Evolutionary conservation across 2,797 vertebrate genomes (phyloP).

Genomic region (Alfaro cultratus): DNA sequence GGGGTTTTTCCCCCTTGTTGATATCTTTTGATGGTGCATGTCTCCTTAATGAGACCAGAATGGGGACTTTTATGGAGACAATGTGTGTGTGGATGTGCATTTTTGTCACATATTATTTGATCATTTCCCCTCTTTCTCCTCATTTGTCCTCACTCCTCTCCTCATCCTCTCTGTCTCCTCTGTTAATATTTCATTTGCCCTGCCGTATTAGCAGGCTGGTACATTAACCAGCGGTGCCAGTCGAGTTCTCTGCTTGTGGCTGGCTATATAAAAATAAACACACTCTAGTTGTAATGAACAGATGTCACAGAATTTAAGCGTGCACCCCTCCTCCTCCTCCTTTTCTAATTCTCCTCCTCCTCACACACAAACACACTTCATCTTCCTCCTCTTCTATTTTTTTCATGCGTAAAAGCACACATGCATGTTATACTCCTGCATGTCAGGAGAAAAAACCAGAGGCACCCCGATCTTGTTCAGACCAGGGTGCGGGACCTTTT

Average conservation of each 20-base stretch:
- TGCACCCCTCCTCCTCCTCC: constrained; percentile 75
- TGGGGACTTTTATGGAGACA: constrained; percentile 5
- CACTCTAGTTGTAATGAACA: constrained; percentile 94
- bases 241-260: constrained; percentile 83
- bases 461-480: constrained; percentile 26
- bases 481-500: constrained; percentile 17
- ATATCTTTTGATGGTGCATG: constrained; percentile 28
- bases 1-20: neutral
- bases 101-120: constrained; percentile 71
- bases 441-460: constrained; percentile 21
- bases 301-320: constrained; percentile 95
- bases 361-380: constrained; percentile 70
- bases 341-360: constrained; percentile 50
- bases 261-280: constrained; percentile 94
- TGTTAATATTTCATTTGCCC: constrained; percentile 81
- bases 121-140: constrained; percentile 54
- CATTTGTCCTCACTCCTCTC: constrained; percentile 57
- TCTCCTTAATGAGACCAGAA: constrained; percentile 38
- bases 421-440: constrained; percentile 49
- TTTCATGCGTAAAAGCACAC: constrained; percentile 60
- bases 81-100: constrained; percentile 31
- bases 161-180: constrained; percentile 46
- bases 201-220: constrained; percentile 68
- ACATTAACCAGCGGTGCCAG: constrained; percentile 83
- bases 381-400: constrained; percentile 55